phyloP scores from a whole-genome alignment of 2,888 invertebrate genomes.

The Rhogogaster chlorosoma region DNA sequence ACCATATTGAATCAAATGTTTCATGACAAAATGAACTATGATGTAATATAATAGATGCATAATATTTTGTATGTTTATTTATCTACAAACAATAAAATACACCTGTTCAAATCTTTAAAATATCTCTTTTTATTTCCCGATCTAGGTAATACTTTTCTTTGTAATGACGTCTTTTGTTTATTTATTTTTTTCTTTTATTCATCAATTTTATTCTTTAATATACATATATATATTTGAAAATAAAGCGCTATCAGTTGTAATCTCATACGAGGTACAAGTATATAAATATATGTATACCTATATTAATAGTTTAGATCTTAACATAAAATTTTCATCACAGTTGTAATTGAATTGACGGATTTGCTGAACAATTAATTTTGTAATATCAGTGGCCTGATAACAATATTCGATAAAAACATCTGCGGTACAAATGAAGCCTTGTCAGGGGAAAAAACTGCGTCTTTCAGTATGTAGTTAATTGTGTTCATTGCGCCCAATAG shows the following conservation, averaged over 20 bases:
- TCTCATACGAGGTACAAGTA: slow-evolving; percentile 32
- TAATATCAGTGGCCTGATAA: background rate
- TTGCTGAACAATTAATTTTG: background rate
- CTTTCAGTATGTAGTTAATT: background rate
- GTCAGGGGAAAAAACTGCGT: background rate
- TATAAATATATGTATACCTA: slow-evolving; percentile 9
- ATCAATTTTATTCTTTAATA: background rate
- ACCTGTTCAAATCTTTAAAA: slow-evolving; percentile 26
- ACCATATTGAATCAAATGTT: background rate
- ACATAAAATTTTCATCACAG: slow-evolving; percentile 40
- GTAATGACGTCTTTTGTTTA: background rate
- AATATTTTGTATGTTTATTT: slow-evolving; percentile 55
- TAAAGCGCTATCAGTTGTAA: slow-evolving; percentile 16
- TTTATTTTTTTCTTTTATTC: background rate
- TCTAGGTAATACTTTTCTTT: background rate
- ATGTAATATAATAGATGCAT: slow-evolving; percentile 46
- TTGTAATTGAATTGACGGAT: slow-evolving; percentile 27
- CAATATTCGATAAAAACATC: background rate
- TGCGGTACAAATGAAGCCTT: background rate
- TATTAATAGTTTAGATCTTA: slow-evolving; percentile 15
- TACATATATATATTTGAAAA: slow-evolving; percentile 19
- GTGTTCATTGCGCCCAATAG: background rate
- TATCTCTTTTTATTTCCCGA: slow-evolving; percentile 17
- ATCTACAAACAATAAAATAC: slow-evolving; percentile 49
- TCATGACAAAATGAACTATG: slow-evolving; percentile 42